phyloP scores from a whole-genome alignment of 2,888 invertebrate species.

The Hemaris fuciformis region DNA sequence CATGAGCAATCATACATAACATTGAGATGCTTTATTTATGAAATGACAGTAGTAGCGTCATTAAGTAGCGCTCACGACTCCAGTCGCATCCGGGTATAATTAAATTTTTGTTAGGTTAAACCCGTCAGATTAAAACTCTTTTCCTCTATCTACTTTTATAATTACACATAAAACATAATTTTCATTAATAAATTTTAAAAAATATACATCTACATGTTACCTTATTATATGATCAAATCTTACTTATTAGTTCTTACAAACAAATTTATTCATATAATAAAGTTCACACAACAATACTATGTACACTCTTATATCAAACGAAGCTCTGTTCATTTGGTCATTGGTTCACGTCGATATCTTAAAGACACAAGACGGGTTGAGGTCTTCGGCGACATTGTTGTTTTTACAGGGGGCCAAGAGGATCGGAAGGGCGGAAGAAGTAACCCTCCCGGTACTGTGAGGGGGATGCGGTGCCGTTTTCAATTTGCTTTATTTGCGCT shows the following conservation, averaged over 20 bases:
- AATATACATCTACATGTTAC: no score
- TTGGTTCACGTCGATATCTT: slow-evolving; percentile 32
- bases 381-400: slow-evolving; percentile 54
- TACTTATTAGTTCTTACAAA: no score
- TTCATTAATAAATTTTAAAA: no score
- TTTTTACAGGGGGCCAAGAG: slow-evolving; percentile 56
- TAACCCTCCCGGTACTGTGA: slow-evolving; percentile 45
- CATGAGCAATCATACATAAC: neutral
- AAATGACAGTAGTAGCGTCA: neutral
- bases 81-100: no score
- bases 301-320: neutral
- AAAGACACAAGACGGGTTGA: slow-evolving; percentile 43
- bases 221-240: no score
- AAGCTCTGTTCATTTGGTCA: slow-evolving; percentile 22
- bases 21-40: neutral
- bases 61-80: no score
- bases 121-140: no score
- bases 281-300: neutral
- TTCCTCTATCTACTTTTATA: no score
- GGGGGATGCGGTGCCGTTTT: slow-evolving; percentile 69
- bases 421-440: slow-evolving; percentile 37
- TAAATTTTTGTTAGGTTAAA: no score
- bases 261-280: no score
- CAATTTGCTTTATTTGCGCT: slow-evolving; percentile 81
- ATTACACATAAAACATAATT: no score